Base-by-base conservation (phyloP, 2,888 invertebrate species). In the Myathropa florea region DNA sequence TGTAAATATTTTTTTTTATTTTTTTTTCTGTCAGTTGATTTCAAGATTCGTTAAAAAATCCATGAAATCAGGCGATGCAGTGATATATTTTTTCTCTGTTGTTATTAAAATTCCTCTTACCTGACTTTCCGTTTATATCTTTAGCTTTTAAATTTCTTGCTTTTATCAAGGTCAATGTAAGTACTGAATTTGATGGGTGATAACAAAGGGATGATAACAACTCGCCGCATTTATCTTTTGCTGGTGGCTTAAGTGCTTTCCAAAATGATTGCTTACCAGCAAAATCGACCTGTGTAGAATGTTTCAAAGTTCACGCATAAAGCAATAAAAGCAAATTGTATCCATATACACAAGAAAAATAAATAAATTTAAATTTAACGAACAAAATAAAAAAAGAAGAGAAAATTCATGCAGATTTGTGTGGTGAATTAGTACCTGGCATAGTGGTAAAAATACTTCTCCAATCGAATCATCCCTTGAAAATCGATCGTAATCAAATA, bases 71-170 rank as follows among this genome's bases (percentile, higher is more conserved):
- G n/a, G 46, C 46, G 39, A 6, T 46, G 39, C 39, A 39, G 24
- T 55, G 30, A n/a, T 33, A 23, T 6, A 23, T 28, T 28, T 46
- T 65, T 46, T 7, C 12, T 65, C 36, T 9, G 33, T 70, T 70
- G 36, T 18, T 46, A 68, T 4, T 26, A 33, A 21, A 80, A 64
- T 63, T 63, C 10, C 33, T 90, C 93, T 93, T 92, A 97, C 97
- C 97, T 93, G 97, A 97, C 93, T 97, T 98, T 90, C 98, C 98
- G 90, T 98, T 98, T 91, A 98, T 98, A 92, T 98, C 98, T 93
- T 98, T 98, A 61, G 98, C 98, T 93, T 98, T 98, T 88, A 98
- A 94, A 92, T 98, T 98, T 91, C 98, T 95, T 60, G 98, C 98
- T 93, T 98, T 98, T 91, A 98, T 95, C 89, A 98, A 95, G 24